These are phyloP conservation scores for Clanis bilineata DNA, from an alignment of 2,888 invertebrate species.

Conservation along the genomic window DNA sequence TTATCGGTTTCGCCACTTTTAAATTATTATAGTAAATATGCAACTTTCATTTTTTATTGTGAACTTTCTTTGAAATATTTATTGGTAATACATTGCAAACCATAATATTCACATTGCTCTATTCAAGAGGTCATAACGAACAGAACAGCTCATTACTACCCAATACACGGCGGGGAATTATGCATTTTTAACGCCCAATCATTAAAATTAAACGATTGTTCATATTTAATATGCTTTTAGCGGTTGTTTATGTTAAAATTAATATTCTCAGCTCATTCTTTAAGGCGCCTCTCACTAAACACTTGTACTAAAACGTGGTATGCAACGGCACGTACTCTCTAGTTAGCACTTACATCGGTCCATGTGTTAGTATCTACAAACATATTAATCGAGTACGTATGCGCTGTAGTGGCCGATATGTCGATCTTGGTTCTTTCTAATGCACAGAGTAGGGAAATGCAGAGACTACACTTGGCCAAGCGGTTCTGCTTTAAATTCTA, in stretches of 20 bases:
- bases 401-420: slow-evolving; percentile 21
- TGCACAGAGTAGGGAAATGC: neutral
- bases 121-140: neutral
- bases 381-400: slow-evolving; percentile 42
- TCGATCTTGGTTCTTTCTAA: neutral
- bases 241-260: slow-evolving; percentile 27
- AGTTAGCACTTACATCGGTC: slow-evolving; percentile 67
- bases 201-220: slow-evolving; percentile 23
- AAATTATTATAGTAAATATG: neutral
- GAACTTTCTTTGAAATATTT: neutral
- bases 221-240: slow-evolving; percentile 35
- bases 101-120: neutral
- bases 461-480: neutral
- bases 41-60: neutral
- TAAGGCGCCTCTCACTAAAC: slow-evolving; percentile 32
- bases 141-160: neutral
- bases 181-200: slow-evolving; percentile 19
- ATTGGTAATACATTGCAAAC: neutral
- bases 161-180: neutral
- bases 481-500: too few species aligned
- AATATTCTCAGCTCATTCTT: slow-evolving; percentile 36
- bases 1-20: neutral
- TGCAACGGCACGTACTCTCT: slow-evolving; percentile 49
- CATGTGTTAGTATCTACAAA: slow-evolving; percentile 62
- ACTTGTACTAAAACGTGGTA: slow-evolving; percentile 45